Evolutionary conservation across 2,888 invertebrate genomes (phyloP), one percentile per base, ranked within the genome.

Genomic region (Drosophila austrosaltans): DNA sequence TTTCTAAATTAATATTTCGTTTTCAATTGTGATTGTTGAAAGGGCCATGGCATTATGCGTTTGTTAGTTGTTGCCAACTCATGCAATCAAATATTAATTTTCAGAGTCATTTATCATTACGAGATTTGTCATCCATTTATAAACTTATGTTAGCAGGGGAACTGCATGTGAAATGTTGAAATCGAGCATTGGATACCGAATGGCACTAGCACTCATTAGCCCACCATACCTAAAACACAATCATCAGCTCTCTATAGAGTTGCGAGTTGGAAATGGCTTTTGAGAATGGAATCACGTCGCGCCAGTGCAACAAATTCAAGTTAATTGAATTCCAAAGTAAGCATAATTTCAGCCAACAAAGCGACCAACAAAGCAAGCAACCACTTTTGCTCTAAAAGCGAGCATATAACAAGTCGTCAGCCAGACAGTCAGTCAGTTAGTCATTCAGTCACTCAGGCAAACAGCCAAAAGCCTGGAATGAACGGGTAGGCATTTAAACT

Each of bases 291-390:
- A 89, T 86, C 90, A 91, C 90, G 90, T 91, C 89, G 87, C 81
- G 88, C 75, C 84, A 85, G 83, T 91, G 90, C 91, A 91, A 88
- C 91, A 91, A 91, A 91, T 91, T 90, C 90, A 82, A 91, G 89
- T 87, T 90, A 90, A 90, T 89, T 89, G 89, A 90, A 90, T 89
- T 90, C 83, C 83, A 82, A 83, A 84, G 81, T 87, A 89, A 89
- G 79, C 83, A 87, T 79, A 89, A 85, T 90, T 81, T 76, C 77
- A 83, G 88, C 72, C 83, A 81, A 48, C 48, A 22, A 48, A 25
- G 22, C 48, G 22, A 20, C 66, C 79, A 79, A 56, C 66, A 69
- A 6, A 30, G 16, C 16, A 77, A 60, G 22, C 66, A 62, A 72
- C 66, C 76, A 81, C 82, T 77, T 77, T 77, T 72, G 72, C 85